Conservation (phyloP, 2,113 vertebrate species). For the Picathartes gymnocephalus region DNA sequence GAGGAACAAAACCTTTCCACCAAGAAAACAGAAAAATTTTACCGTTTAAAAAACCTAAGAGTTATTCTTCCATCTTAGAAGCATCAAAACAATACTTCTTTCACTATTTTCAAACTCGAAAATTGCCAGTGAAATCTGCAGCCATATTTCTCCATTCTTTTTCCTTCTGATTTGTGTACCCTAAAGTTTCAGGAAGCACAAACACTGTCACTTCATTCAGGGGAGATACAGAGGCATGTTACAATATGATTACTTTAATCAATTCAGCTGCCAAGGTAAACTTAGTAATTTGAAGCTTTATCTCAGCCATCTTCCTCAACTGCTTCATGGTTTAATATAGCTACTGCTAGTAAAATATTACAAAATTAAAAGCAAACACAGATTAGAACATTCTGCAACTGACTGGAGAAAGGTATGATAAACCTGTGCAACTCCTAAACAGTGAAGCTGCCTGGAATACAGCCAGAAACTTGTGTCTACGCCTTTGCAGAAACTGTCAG, state of each 20-base stretch:
- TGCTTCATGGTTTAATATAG: background rate
- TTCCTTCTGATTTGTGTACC: background rate
- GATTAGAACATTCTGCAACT: background rate
- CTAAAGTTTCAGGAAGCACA: background rate
- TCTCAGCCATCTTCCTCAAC: background rate
- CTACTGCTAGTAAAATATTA: background rate
- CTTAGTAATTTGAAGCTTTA: background rate
- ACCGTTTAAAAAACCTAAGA: background rate
- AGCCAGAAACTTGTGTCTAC: background rate
- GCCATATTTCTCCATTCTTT: background rate
- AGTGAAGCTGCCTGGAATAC: background rate
- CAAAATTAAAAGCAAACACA: background rate
- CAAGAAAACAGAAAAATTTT: background rate
- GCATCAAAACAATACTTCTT: background rate
- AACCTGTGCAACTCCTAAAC: background rate
- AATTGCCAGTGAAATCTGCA: background rate
- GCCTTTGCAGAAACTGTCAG: background rate
- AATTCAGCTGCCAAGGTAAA: background rate
- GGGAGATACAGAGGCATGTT: background rate
- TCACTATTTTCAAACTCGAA: background rate
- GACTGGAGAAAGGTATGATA: background rate
- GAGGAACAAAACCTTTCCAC: background rate
- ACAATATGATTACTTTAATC: background rate
- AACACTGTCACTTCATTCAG: background rate
- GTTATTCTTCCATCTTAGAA: background rate